Evolutionary conservation across 2,797 vertebrate species (phyloP), one percentile per base, ranked within the genome.

Genomic region (Borostomias antarcticus): DNA sequence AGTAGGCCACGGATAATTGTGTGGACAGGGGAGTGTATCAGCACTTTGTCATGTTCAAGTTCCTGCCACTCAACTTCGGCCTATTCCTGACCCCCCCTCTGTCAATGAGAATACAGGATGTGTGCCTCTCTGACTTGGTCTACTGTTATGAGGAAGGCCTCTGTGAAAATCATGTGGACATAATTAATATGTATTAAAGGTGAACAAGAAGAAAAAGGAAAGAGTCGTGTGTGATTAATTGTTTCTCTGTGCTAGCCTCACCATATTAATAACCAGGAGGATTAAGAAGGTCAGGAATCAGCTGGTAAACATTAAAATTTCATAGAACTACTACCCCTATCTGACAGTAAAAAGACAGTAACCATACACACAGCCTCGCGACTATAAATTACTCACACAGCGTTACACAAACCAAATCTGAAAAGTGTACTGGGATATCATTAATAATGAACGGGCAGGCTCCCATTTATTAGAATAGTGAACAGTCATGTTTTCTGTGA

Each of bases 391-490:
- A 91, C 89, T 87, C 85, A 81, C 84, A 64, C 33, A 74, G 86
- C 68, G 75, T 85, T 87, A 89, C 87, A 85, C 79, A 88, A 86
- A 87, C 83, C 77, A 75, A 86, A 91, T 90, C 84, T 83, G 88
- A 89, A 89, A 87, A 85, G 88, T 85, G 87, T 69, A 81, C 89
- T 75, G 81, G 84, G 84, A 89, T 83, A 83, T 88, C 87, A 89
- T 92, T 91, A 92, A 92, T 91, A 92, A 91, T 81, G 88, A 87
- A 87, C 80, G 87, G 86, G 86, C 86, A 85, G 86, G 81, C 57
- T 83, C 86, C 79, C 85, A 91, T 92, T 91, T 89, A 91, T 91
- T 90, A 90, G 83, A 90, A 92, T 88, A 89, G 87, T 91, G 85
- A 89, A 89, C 88, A 89, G 87, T 91, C 88, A 88, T 89, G 86